phyloP scores from a whole-genome alignment of 2,113 vertebrate genomes.

The Aviceda subcristata region DNA sequence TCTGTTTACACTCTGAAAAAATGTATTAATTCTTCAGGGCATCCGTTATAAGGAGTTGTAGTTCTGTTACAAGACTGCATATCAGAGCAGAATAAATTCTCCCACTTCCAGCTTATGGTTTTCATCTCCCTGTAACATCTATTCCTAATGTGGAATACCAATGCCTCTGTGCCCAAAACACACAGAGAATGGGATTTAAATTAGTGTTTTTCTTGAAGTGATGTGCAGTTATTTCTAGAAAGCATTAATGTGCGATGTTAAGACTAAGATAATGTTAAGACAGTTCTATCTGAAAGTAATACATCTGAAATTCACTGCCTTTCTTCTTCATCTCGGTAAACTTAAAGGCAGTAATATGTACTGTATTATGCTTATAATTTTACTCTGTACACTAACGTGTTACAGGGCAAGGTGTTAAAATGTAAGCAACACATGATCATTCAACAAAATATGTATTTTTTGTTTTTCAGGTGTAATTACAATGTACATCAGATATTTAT shows the following conservation, averaged over 20 bases:
- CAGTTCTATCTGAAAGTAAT: background rate
- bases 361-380: background rate
- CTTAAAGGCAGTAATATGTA: background rate
- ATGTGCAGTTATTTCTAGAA: background rate
- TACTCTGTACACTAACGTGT: background rate
- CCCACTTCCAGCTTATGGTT: background rate
- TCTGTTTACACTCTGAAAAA: background rate
- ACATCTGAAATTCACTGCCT: background rate
- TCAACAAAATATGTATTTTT: background rate
- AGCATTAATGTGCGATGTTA: background rate
- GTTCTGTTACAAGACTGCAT: background rate
- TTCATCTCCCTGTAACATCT: background rate
- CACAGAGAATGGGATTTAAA: background rate
- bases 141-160: background rate
- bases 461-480: constrained; percentile 79
- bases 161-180: background rate
- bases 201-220: background rate
- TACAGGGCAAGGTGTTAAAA: background rate
- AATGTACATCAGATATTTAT: constrained; percentile 88
- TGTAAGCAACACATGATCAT: background rate
- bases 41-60: background rate
- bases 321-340: background rate
- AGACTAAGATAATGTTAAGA: background rate
- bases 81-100: background rate
- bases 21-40: background rate